Percentiles rank a stretch among this genome's conserved stretches.
Conservation (phyloP, 64 coral and sea anemone species). For the Pocillopora damicornis region DNA sequence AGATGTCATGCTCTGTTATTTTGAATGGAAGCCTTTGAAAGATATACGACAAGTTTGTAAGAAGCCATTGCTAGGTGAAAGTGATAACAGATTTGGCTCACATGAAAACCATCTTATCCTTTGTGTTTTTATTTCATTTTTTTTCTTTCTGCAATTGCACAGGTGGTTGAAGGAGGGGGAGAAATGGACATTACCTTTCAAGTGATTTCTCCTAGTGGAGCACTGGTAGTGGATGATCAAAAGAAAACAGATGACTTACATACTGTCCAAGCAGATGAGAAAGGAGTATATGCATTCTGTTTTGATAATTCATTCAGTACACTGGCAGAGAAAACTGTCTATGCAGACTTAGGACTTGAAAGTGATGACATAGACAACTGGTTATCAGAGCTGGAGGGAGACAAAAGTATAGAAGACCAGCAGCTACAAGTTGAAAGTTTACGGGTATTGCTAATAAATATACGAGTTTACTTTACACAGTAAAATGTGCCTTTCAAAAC, state of each 20-base stretch:
- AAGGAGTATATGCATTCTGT: constrained; percentile 75
- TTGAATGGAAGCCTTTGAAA: too few relatives aligned
- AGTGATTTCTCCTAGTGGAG: constrained; percentile 54
- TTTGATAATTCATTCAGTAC: constrained; percentile 95
- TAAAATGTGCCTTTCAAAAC: too few relatives aligned
- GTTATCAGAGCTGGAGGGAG: constrained; percentile 30
- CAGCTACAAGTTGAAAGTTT: constrained; percentile 32
- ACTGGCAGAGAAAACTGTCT: constrained; percentile 65
- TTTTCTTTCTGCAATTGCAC: neutral
- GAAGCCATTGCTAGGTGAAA: too few relatives aligned
- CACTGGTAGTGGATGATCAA: constrained; percentile 42
- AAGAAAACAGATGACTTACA: constrained; percentile 72
- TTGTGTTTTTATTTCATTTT: too few relatives aligned
- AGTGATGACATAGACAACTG: constrained; percentile 34
- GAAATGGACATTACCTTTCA: constrained; percentile 78
- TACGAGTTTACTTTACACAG: neutral
- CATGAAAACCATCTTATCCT: too few relatives aligned
- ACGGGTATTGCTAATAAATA: neutral
- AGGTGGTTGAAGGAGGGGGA: constrained; percentile 90
- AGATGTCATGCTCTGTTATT: too few relatives aligned
- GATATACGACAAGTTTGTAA: too few relatives aligned
- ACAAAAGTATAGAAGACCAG: neutral
- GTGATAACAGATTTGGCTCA: too few relatives aligned
- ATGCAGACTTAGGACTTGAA: constrained; percentile 75
- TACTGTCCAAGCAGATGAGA: constrained; percentile 38